These are phyloP conservation scores for Ceraclea dissimilis DNA, from an alignment of 2,888 invertebrate genomes.

Conservation along the genomic window DNA sequence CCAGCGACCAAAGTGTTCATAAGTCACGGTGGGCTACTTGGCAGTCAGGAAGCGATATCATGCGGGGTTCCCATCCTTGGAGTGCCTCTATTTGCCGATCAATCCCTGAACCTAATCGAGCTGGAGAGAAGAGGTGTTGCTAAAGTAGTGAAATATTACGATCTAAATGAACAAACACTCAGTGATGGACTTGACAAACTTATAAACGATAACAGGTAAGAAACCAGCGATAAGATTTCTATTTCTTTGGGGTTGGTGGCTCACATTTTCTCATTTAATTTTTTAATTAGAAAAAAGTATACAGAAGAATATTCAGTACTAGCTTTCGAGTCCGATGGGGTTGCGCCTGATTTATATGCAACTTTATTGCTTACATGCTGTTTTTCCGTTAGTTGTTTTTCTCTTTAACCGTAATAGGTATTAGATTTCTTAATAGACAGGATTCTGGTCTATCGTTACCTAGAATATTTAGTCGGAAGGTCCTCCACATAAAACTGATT, in stretches of 20 bases:
- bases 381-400: too few species aligned
- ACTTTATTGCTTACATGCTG: too few species aligned
- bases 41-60: slow-evolving; percentile 52
- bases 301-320: slow-evolving; percentile 1
- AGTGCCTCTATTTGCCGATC: slow-evolving; percentile 49
- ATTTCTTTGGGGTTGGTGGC: too few species aligned
- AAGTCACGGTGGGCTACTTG: slow-evolving; percentile 55
- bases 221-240: background rate
- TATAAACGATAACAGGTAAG: slow-evolving; percentile 40
- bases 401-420: too few species aligned
- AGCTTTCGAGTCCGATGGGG: too few species aligned
- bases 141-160: slow-evolving; percentile 34
- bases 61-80: slow-evolving; percentile 50
- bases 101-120: slow-evolving; percentile 45
- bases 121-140: slow-evolving; percentile 47
- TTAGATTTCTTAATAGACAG: too few species aligned
- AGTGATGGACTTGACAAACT: slow-evolving; percentile 37
- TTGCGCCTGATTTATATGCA: too few species aligned
- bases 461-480: too few species aligned
- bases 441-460: too few species aligned
- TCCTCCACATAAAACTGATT: too few species aligned
- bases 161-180: slow-evolving; percentile 35
- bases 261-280: background rate
- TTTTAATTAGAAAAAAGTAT: background rate
- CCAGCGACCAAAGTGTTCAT: slow-evolving; percentile 50